A percentile compares a stretch with the other conserved stretches of the same genome.
phyloP scores from a whole-genome alignment of 2,797 vertebrate genomes.

The Spea hammondii region DNA sequence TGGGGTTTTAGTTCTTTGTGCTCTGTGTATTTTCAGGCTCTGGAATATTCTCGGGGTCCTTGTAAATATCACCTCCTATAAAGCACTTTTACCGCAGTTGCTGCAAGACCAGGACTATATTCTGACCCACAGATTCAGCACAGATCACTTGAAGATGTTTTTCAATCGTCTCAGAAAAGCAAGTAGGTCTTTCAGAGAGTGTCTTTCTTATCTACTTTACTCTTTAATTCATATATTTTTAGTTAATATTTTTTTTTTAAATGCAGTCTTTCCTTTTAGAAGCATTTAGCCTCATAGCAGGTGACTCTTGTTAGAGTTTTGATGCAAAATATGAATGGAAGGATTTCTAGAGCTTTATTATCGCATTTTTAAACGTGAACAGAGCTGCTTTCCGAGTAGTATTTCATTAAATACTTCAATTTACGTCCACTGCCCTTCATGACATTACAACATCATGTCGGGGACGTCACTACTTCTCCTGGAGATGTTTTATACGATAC shows the following conservation, averaged over 20 bases:
- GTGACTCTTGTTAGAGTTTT: no score
- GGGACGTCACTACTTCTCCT: no score
- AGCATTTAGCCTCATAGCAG: no score
- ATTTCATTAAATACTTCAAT: no score
- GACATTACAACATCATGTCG: no score
- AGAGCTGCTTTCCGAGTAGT: no score
- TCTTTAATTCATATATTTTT: not conserved
- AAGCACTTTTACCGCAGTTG: constrained; percentile 16
- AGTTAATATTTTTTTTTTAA: not conserved
- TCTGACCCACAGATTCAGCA: constrained; percentile 29
- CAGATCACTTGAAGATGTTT: constrained; percentile 17
- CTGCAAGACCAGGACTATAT: constrained; percentile 18
- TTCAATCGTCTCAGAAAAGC: not conserved
- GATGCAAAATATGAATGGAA: no score
- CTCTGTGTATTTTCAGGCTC: constrained; percentile 11
- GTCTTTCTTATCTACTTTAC: not conserved
- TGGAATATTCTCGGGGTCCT: constrained; percentile 26
- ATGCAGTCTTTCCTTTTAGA: not conserved
- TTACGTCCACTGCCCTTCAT: no score
- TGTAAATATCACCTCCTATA: constrained; percentile 33
- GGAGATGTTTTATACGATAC: no score
- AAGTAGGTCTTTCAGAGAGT: constrained; percentile 1
- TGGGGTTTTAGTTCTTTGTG: not conserved
- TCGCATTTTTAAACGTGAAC: no score
- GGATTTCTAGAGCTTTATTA: no score